These are phyloP conservation scores for Drosophila pseudoobscura DNA, from an alignment of 1,140 invertebrate species.

Conservation along the genomic window DNA sequence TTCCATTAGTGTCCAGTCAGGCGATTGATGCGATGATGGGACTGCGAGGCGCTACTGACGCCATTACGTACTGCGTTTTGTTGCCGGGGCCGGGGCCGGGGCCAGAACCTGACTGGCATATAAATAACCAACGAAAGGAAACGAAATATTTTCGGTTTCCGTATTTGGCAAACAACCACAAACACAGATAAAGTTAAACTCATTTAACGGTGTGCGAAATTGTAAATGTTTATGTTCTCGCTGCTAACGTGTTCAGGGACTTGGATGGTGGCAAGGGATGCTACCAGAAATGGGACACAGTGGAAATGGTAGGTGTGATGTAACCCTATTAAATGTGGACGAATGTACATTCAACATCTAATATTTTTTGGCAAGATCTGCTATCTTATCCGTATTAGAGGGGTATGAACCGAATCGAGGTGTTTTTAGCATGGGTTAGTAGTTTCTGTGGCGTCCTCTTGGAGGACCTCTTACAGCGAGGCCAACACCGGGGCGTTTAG, in stretches of 20 bases:
- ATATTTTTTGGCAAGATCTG: no score
- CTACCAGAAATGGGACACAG: neutral
- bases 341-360: no score
- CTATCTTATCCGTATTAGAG: no score
- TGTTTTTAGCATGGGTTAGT: no score
- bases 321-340: no score
- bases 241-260: slow-evolving; percentile 37
- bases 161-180: slow-evolving; percentile 77
- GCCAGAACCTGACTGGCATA: slow-evolving; percentile 76
- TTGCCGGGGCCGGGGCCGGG: slow-evolving; percentile 25
- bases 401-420: no score
- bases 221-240: slow-evolving; percentile 73
- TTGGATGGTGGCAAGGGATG: slow-evolving; percentile 5
- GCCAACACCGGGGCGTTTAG: no score
- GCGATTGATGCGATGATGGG: slow-evolving; percentile 65
- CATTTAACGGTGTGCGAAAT: slow-evolving; percentile 78
- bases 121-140: slow-evolving; percentile 73
- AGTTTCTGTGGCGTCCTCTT: no score
- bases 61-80: slow-evolving; percentile 63
- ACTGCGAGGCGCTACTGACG: slow-evolving; percentile 54
- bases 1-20: slow-evolving; percentile 78
- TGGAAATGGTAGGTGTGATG: neutral
- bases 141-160: slow-evolving; percentile 57
- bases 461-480: no score
- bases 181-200: slow-evolving; percentile 78